phyloP scores from a whole-genome alignment of 2,888 invertebrate genomes.

The Smittia sp. region DNA sequence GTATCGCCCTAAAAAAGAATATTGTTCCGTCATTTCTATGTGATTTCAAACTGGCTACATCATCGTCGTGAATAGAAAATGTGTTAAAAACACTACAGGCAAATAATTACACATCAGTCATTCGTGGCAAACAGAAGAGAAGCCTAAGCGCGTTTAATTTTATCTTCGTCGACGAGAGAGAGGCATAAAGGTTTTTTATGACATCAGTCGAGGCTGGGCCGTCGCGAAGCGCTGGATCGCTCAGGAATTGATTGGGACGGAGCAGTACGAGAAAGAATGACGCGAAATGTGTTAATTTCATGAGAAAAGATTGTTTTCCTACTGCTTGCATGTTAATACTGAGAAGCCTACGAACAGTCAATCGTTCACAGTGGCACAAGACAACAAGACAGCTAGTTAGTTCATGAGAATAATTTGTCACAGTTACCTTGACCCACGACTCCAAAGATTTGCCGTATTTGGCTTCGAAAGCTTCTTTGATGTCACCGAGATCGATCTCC shows the following conservation, averaged over 20 bases:
- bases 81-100: neutral
- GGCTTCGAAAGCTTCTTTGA: constrained; percentile 84
- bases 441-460: constrained; percentile 80
- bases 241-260: neutral
- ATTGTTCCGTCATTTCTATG: constrained; percentile 1
- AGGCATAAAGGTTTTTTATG: neutral
- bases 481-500: constrained; percentile 88
- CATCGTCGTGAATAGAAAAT: neutral
- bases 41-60: neutral
- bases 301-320: constrained; percentile 17
- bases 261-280: neutral
- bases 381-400: neutral
- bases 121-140: constrained; percentile 6
- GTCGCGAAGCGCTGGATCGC: neutral
- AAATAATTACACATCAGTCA: constrained; percentile 9
- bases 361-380: constrained; percentile 15
- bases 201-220: constrained; percentile 9
- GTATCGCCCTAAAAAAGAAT: constrained; percentile 76
- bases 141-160: constrained; percentile 11
- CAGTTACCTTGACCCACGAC: constrained; percentile 78
- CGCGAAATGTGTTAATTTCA: neutral
- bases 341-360: constrained; percentile 20
- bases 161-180: constrained; percentile 1
- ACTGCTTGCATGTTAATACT: neutral
- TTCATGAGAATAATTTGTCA: constrained; percentile 9